A percentile compares a stretch with the other conserved stretches of the same genome.
These are phyloP conservation scores for Aythya baeri DNA, from an alignment of 2,113 vertebrate species.

Conservation along the genomic window DNA sequence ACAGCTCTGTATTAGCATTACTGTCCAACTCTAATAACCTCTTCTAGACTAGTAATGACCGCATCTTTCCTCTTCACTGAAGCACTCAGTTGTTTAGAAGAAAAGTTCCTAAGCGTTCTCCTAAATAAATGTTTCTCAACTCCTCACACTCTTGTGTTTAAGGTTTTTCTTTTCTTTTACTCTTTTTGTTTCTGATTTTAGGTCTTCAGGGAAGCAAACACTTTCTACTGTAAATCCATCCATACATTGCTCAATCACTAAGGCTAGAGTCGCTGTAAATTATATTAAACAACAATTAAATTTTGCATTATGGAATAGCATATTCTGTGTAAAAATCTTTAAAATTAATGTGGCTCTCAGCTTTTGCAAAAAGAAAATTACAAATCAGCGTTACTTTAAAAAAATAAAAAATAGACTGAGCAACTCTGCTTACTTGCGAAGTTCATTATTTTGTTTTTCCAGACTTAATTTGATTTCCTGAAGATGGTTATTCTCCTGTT, in stretches of 20 bases:
- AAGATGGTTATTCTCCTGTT: constrained; percentile 96
- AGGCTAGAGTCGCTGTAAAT: background rate
- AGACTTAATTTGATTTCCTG: constrained; percentile 92
- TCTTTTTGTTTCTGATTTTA: background rate
- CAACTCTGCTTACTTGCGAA: constrained; percentile 87
- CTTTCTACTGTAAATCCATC: background rate
- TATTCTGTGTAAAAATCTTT: background rate
- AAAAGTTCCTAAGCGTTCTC: background rate
- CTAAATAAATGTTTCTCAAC: background rate
- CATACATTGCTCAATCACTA: background rate
- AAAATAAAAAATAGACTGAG: background rate
- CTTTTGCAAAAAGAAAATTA: background rate
- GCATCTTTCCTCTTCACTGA: background rate
- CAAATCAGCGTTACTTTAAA: background rate
- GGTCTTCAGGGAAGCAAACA: background rate
- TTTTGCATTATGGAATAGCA: background rate
- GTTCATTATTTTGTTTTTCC: constrained; percentile 96
- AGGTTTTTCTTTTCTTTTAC: background rate
- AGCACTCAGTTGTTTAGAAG: background rate
- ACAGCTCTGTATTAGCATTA: background rate
- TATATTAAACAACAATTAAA: background rate
- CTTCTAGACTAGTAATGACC: background rate
- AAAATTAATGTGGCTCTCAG: background rate
- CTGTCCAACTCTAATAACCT: background rate
- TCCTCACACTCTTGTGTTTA: background rate